Conservation (phyloP, 1,140 invertebrate genomes). For the Heliconius hewitsoni region DNA sequence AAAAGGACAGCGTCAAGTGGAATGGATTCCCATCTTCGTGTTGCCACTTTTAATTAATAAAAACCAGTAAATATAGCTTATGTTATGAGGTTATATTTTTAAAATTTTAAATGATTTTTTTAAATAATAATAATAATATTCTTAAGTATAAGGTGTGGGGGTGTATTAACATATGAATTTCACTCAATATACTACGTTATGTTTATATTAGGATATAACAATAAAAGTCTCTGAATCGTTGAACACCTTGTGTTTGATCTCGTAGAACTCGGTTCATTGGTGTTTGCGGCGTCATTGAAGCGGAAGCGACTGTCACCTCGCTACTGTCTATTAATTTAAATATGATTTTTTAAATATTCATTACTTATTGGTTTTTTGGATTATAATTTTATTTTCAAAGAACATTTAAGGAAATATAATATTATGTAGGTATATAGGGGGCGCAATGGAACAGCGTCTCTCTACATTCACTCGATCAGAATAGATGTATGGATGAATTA, state of each 20-base stretch:
- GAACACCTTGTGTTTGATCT: conserved; percentile 47
- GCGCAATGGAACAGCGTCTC: too few relatives aligned
- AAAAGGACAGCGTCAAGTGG: conserved; percentile 51
- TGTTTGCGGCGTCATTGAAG: conserved; percentile 47
- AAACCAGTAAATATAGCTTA: conserved; percentile 23
- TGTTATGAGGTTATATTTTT: not conserved
- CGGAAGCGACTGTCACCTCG: conserved; percentile 14
- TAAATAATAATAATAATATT: not conserved
- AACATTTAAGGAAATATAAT: too few relatives aligned
- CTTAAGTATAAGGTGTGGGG: not conserved
- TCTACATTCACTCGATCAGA: too few relatives aligned
- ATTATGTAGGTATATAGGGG: too few relatives aligned
- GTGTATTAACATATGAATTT: too few relatives aligned
- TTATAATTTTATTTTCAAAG: too few relatives aligned
- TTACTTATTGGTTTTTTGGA: too few relatives aligned
- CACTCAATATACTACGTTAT: not conserved
- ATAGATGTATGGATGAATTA: too few relatives aligned
- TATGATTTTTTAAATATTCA: not conserved
- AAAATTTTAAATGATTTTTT: too few relatives aligned
- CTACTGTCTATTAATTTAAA: not conserved
- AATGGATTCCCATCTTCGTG: conserved; percentile 37
- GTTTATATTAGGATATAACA: not conserved
- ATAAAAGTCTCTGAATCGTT: not conserved
- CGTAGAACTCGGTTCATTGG: conserved; percentile 49
- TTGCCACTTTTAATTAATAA: conserved; percentile 40